A percentile compares a stretch with the other conserved stretches of the same genome.
phyloP scores from a whole-genome alignment of 2,113 vertebrate species.

The Sander lucioperca region DNA sequence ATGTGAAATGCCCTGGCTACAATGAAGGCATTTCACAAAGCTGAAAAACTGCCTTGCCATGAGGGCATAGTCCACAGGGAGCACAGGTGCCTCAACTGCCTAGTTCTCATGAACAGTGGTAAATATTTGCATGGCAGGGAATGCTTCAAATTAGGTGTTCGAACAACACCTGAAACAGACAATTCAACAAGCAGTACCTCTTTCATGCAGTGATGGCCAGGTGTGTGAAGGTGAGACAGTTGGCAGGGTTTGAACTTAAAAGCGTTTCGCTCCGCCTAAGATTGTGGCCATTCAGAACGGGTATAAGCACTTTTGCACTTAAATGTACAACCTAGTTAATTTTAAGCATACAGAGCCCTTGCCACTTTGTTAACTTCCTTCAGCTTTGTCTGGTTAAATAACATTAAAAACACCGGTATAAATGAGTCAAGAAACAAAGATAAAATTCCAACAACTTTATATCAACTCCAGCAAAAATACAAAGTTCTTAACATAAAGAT shows the following conservation, averaged over 20 bases:
- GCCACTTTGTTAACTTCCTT: not conserved
- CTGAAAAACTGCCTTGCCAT: not conserved
- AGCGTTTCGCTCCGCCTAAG: not conserved
- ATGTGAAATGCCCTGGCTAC: conserved; percentile 16
- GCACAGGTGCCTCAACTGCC: not conserved
- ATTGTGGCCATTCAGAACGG: not conserved
- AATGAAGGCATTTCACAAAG: not conserved
- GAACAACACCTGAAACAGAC: not conserved
- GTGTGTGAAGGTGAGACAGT: not conserved
- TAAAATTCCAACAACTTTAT: conserved; percentile 83
- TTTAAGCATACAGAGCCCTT: not conserved
- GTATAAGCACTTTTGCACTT: not conserved
- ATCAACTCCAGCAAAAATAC: conserved; percentile 83
- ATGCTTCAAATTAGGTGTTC: not conserved
- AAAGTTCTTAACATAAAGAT: conserved; percentile 78
- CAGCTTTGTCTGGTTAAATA: not conserved
- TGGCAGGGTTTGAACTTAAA: not conserved
- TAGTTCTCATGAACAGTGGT: not conserved
- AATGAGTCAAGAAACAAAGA: conserved; percentile 44
- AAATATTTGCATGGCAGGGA: not conserved
- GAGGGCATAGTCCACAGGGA: not conserved
- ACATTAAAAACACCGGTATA: not conserved
- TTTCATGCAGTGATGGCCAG: not conserved
- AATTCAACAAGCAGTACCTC: not conserved
- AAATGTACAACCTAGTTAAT: not conserved